Evolutionary conservation across 2,888 invertebrate genomes (phyloP), one percentile per base, ranked within the genome.

Genomic region (Philopedon plagiatum): DNA sequence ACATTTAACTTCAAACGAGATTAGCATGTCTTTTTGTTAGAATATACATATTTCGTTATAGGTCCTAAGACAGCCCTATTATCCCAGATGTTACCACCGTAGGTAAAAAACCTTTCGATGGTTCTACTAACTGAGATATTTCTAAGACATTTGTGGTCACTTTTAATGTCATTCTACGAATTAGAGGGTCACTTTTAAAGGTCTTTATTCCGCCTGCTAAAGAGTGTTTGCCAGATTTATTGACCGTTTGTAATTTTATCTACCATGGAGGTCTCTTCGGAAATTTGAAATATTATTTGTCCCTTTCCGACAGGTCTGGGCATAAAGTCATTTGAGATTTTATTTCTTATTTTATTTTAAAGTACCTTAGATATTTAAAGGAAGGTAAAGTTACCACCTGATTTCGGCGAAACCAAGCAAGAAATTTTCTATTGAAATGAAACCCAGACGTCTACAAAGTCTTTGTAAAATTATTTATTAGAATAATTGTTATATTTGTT

Each of bases 131-230:
- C 49, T 60, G 60, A 61, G 62, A 62, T 34, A 66, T 71, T 71
- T 61, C 61, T 58, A 18, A 60, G 64, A 39, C 65, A 49, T 65
- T 71, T 71, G 71, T 58, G 65, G 71, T 71, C 65, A 65, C 61
- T 54, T 65, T 63, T 44, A 69, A 69, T 32, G 32, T 51, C 46
- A 66, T 71, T 71, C 71, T 61, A 41, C 58, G 71, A 71, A 71
- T 51, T 44, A 29, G 46, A 60, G 61, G 71, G 62, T 62, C 62
- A 63, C 26, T 56, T 54, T 60, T 44, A 68, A 46, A 71, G 39
- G 65, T 61, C 54, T 65, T 66, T 65, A 65, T 60, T 71, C 49
- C 51, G 54, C 37, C 44, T 60, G 32, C 18, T 19, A 26, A 51
- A 65, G 7, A 65, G 26, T 62, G 69, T 57, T 56, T 13, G 58